Percentiles rank a stretch among this genome's conserved stretches.
Conservation (phyloP, 2,797 vertebrate genomes). For the Rallus crepitans region DNA sequence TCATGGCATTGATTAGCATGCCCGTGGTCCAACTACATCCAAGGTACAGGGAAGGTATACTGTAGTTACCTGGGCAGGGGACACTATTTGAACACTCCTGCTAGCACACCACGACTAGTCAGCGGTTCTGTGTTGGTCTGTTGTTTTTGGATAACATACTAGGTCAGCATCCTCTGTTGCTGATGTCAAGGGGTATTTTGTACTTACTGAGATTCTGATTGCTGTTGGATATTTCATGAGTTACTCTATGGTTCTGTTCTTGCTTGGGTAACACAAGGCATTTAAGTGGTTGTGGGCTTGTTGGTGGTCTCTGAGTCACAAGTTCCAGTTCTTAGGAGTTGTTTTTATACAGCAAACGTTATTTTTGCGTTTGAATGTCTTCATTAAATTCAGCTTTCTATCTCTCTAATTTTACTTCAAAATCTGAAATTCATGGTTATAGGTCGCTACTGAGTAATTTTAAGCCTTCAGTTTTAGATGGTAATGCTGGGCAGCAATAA, state of each 20-base stretch:
- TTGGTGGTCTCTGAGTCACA: rapidly evolving
- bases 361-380: neutral
- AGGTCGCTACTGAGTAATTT: neutral
- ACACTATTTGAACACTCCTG: neutral
- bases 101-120: neutral
- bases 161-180: rapidly evolving
- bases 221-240: neutral
- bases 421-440: neutral
- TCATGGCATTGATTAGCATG: rapidly evolving
- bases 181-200: neutral
- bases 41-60: neutral
- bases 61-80: neutral
- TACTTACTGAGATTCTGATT: neutral
- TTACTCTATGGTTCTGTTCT: neutral
- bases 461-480: neutral
- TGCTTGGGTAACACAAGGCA: neutral
- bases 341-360: rapidly evolving
- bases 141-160: neutral
- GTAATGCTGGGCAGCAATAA: neutral
- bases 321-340: neutral
- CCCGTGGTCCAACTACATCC: neutral
- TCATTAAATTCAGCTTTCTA: neutral
- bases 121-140: neutral
- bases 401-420: neutral
- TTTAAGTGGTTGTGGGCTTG: neutral